Evolutionary conservation across 2,888 invertebrate genomes (phyloP), one percentile per base, ranked within the genome.

Genomic region (Neuroscelio doddi): DNA sequence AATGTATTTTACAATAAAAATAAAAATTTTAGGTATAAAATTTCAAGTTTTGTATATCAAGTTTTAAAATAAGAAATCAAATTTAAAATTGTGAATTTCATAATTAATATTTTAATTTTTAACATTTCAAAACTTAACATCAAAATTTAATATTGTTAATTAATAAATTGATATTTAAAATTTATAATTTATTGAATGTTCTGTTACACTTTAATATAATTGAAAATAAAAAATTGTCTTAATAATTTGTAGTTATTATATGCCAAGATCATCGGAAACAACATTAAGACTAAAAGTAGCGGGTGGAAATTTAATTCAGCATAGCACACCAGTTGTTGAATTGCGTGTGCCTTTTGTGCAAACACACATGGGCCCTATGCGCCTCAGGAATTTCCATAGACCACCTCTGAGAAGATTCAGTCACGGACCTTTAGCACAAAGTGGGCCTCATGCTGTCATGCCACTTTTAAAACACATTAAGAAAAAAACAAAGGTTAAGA

Each of bases 261-360:
- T 93, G 86, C 93, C 98, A 0, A 93, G 95, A 76, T 93, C 95
- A 0, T 93, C 94, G 7, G 92, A 92, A 74, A 90, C 91, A 1
- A 91, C 93, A 7, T 86, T 93, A 10, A 89, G 94, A 17, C 87
- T 95, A 0, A 94, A 94, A 85, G 93, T 96, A 1, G 95, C 95
- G 7, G 96, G 95, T 1, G 95, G 94, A 0, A 95, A 94, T 84
- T 87, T 97, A 1, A 95, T 97, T 59, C 96, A 99, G 83, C 99
- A 99, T 86, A 98, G 98, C 29, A 98, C 97, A 0, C 98, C 99
- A 0, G 96, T 97, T 0, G 95, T 98, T 5, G 98, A 99, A 82
- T 86, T 99, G 1, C 89, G 96, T 17, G 93, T 93, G 2, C 97
- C 97, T 0, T 98, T 98, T 86, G 94, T 99, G 65, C 98, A 98